Base-by-base conservation (phyloP, 2,888 invertebrate genomes). In the Bellardia bayeri region DNA sequence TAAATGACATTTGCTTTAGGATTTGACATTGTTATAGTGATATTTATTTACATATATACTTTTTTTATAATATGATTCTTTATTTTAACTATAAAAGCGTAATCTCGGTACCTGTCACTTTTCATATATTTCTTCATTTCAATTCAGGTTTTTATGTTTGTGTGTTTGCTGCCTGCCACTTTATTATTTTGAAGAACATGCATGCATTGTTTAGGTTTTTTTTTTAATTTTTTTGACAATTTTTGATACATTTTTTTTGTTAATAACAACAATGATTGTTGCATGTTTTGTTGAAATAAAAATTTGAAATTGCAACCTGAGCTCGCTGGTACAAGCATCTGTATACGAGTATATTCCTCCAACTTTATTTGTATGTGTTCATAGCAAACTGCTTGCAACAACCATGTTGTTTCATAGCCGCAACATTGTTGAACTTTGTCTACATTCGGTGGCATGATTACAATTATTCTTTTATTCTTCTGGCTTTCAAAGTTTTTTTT, bases 91-190 rank as follows among this genome's bases (percentile, higher is more conserved):
- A 54, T 74, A 68, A 69, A 86, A 86, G 63, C 82, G 82, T 82
- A 86, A 86, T 86, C 82, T 82, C 72, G 79, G 86, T 86, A 63
- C 86, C 86, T 86, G 86, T 82, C 86, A 82, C 86, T 82, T 82
- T 86, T 82, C 79, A 86, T 85, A 76, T 71, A 71, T 83, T 76
- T 76, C 76, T 83, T 71, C 76, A 76, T 83, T 83, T 83, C 63
- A 69, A 54, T 76, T 69, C 82, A 8, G 45, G 14, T 7, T 58
- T 5, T 37, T 23, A 30, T 61, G 30, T 54, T 45, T 68, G 49
- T 23, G 0, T 66, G 74, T 63, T 40, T 61, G 56, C 61, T 54
- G 30, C 1, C n/a, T 54, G 30, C 1, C n/a, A 33, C 40, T 2
- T 16, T 51, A 37, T 51, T 37, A 66, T 63, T 63, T 63, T 63